Percentiles rank a stretch among this genome's conserved stretches.
These are phyloP conservation scores for Himalopsyche japonica DNA, from an alignment of 2,888 invertebrate genomes.

Conservation along the genomic window DNA sequence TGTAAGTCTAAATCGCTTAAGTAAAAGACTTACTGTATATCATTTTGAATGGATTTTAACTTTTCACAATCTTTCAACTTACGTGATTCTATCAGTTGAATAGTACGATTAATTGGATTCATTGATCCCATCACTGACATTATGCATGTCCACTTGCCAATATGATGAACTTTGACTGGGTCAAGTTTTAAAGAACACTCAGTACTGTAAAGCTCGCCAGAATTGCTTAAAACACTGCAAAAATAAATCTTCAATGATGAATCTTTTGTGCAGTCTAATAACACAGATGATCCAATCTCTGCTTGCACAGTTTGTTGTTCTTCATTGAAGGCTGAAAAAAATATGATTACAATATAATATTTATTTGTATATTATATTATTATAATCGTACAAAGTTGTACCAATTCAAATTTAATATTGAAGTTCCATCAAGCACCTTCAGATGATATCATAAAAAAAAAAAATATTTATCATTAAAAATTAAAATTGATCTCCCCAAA, in stretches of 20 bases:
- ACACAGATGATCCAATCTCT: constrained; percentile 8
- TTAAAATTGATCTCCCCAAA: too few species aligned
- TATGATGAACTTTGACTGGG: constrained; percentile 23
- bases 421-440: too few species aligned
- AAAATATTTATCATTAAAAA: too few species aligned
- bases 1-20: too few species aligned
- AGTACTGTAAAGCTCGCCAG: not conserved
- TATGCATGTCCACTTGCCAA: constrained; percentile 31
- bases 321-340: not conserved
- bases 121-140: constrained; percentile 19
- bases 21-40: too few species aligned
- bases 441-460: too few species aligned
- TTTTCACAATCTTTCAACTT: not conserved
- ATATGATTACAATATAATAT: not conserved
- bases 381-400: too few species aligned
- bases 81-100: constrained; percentile 13
- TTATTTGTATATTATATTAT: too few species aligned
- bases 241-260: not conserved
- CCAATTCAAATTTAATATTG: not conserved
- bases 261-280: constrained; percentile 8
- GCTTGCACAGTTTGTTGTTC: not conserved
- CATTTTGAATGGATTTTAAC: too few species aligned
- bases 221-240: constrained; percentile 28
- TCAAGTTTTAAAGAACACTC: constrained; percentile 9
- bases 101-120: constrained; percentile 16